Percentiles rank a stretch among this genome's conserved stretches.
phyloP scores from a whole-genome alignment of 2,888 invertebrate genomes.

The Eristalis arbustorum region DNA sequence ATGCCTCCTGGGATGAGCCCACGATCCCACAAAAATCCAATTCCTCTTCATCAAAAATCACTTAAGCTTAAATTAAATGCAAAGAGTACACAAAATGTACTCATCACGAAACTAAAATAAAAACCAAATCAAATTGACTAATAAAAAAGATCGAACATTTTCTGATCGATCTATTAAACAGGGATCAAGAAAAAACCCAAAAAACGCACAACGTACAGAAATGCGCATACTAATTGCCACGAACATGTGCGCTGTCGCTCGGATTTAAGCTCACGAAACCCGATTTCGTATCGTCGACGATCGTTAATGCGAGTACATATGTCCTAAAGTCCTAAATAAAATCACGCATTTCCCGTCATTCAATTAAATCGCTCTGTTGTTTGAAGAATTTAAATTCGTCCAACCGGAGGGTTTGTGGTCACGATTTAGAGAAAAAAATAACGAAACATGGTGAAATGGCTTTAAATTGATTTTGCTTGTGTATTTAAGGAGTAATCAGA shows the following conservation, averaged over 20 bases:
- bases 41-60: too few relatives aligned
- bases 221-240: not conserved
- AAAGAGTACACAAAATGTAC: not conserved
- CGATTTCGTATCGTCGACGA: not conserved
- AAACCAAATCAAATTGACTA: not conserved
- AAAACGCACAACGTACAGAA: not conserved
- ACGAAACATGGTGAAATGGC: too few relatives aligned
- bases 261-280: not conserved
- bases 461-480: too few relatives aligned
- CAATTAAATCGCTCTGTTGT: not conserved
- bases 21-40: too few relatives aligned
- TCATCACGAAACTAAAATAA: not conserved
- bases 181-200: not conserved
- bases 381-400: not conserved
- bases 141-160: not conserved
- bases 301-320: not conserved
- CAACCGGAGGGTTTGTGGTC: not conserved
- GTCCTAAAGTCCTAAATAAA: not conserved
- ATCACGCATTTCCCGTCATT: not conserved
- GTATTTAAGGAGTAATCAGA: too few relatives aligned
- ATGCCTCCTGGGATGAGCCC: too few relatives aligned
- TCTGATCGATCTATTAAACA: not conserved
- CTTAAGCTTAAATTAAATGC: not conserved
- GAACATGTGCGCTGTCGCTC: not conserved
- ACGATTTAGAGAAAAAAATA: not conserved